These are phyloP conservation scores for Pygoscelis antarcticus DNA, from an alignment of 2,113 vertebrate genomes.

Conservation along the genomic window DNA sequence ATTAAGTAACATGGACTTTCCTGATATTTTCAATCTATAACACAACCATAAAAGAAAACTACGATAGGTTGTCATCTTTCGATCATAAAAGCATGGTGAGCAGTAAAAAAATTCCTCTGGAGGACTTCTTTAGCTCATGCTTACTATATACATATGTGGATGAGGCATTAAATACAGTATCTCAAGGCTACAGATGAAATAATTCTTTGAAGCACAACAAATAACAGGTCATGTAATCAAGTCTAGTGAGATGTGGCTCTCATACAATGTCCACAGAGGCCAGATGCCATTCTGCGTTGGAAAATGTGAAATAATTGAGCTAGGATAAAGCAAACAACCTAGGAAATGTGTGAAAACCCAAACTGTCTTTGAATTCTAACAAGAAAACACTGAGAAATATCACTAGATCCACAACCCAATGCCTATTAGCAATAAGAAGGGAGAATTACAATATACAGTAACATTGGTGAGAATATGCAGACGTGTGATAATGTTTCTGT, in stretches of 20 bases:
- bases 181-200: not conserved
- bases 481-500: not conserved
- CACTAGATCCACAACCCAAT: not conserved
- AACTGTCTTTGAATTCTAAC: not conserved
- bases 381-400: not conserved
- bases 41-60: not conserved
- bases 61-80: not conserved
- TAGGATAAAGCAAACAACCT: not conserved
- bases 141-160: slow-evolving; percentile 21
- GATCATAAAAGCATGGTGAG: slow-evolving; percentile 15
- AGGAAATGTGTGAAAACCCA: not conserved
- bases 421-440: not conserved
- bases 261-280: not conserved
- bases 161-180: not conserved
- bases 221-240: slow-evolving; percentile 19
- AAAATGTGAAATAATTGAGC: slow-evolving; percentile 5
- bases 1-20: not conserved
- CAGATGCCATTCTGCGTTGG: not conserved
- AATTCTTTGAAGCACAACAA: slow-evolving; percentile 40
- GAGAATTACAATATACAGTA: not conserved
- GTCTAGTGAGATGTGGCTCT: not conserved
- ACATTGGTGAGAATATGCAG: not conserved
- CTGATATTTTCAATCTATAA: not conserved
- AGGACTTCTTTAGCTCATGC: not conserved
- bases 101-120: not conserved